These are phyloP conservation scores for Notothenia rossii DNA, from an alignment of 2,113 vertebrate species.

Conservation along the genomic window DNA sequence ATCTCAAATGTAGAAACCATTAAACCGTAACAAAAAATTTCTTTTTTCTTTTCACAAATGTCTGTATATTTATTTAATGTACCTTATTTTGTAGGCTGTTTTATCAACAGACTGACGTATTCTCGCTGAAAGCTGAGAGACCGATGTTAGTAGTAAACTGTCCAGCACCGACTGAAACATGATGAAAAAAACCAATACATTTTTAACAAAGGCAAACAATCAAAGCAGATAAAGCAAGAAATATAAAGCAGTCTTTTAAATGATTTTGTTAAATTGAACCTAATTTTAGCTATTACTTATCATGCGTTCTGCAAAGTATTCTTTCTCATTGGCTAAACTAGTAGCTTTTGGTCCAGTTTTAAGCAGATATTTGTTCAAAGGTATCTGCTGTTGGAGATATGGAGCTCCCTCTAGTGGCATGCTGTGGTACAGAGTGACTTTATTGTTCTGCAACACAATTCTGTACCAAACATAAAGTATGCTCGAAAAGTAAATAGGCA, in stretches of 20 bases:
- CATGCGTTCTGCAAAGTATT: background rate
- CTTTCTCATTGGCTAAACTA: background rate
- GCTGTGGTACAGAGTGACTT: background rate
- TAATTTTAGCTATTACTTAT: background rate
- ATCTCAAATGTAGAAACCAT: background rate
- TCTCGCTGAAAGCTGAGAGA: slow-evolving; percentile 93
- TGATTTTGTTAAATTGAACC: background rate
- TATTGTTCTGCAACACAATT: background rate
- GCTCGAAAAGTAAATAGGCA: no score
- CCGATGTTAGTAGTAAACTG: slow-evolving; percentile 92
- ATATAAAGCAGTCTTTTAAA: background rate
- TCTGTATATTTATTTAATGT: background rate
- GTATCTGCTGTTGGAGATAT: background rate
- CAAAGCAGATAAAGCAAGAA: background rate
- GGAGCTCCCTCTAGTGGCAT: slow-evolving; percentile 54
- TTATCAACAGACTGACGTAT: slow-evolving; percentile 96
- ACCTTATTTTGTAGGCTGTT: slow-evolving; percentile 96
- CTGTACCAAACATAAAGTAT: background rate
- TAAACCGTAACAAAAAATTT: background rate
- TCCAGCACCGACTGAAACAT: slow-evolving; percentile 89
- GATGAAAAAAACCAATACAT: background rate
- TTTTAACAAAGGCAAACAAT: background rate
- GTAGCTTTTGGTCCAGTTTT: background rate
- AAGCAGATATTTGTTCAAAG: background rate
- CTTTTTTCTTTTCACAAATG: background rate